Evolutionary conservation across 2,888 invertebrate genomes (phyloP).

Genomic region (Drosophila lutescens): DNA sequence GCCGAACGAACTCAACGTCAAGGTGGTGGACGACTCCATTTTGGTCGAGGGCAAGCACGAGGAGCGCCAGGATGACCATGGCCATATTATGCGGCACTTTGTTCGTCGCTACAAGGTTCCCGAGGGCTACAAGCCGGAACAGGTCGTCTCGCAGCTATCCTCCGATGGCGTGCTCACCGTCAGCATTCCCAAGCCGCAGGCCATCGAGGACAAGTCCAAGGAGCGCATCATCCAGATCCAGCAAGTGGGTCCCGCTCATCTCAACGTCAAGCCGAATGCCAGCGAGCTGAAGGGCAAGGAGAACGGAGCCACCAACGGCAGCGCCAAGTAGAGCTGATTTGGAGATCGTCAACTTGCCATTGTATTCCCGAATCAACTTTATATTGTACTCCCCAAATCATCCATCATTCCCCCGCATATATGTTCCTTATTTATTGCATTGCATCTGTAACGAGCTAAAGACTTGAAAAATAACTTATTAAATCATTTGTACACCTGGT

Average conservation of each 20-base stretch:
- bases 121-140: constrained; percentile 89
- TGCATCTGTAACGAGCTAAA: constrained; percentile 34
- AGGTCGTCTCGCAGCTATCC: constrained; percentile 89
- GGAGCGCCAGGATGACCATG: constrained; percentile 89
- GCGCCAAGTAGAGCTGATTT: constrained; percentile 19
- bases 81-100: constrained; percentile 90
- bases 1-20: constrained; percentile 91
- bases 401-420: constrained; percentile 5
- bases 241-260: constrained; percentile 45
- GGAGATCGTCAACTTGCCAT: background rate
- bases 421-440: constrained; percentile 30
- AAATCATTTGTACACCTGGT: constrained; percentile 27
- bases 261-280: constrained; percentile 45
- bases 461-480: constrained; percentile 32
- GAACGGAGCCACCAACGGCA: constrained; percentile 34
- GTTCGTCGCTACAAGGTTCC: constrained; percentile 90
- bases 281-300: constrained; percentile 28
- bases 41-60: constrained; percentile 91
- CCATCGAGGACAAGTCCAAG: constrained; percentile 61
- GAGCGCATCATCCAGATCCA: constrained; percentile 43
- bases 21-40: constrained; percentile 89
- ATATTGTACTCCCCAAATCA: constrained; percentile 1
- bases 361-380: background rate
- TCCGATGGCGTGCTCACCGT: constrained; percentile 90
- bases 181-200: constrained; percentile 88